A percentile compares a stretch with the other conserved stretches of the same genome.
Evolutionary conservation across 1,140 invertebrate genomes (phyloP).

Genomic region (Aphelenchoides besseyi): DNA sequence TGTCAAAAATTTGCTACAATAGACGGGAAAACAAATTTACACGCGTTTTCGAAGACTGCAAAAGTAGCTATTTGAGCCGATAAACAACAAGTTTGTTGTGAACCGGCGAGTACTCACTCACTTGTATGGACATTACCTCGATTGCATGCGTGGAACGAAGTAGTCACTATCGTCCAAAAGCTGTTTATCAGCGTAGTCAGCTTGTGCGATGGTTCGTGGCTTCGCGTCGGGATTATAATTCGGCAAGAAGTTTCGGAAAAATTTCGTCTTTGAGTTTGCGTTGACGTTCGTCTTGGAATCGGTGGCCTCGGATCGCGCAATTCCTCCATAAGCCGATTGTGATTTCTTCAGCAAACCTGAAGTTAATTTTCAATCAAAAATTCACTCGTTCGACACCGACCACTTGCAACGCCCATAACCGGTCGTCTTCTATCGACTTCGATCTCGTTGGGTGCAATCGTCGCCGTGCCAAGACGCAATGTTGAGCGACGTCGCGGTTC

Average conservation of each 20-base stretch:
- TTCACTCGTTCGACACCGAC: neutral
- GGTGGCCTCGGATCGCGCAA: neutral
- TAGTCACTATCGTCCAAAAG: neutral
- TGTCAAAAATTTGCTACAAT: no score
- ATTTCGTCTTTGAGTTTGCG: neutral
- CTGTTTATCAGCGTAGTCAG: neutral
- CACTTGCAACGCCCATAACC: slow-evolving; percentile 2
- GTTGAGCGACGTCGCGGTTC: slow-evolving; percentile 4
- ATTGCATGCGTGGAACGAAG: neutral
- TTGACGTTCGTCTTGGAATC: neutral
- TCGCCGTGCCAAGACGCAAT: slow-evolving; percentile 11
- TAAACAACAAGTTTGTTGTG: no score
- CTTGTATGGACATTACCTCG: neutral
- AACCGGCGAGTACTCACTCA: no score
- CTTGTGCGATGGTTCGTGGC: neutral
- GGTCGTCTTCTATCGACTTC: neutral
- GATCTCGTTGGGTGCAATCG: neutral
- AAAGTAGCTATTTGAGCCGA: no score
- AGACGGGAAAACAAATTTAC: no score
- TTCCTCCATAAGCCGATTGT: slow-evolving; percentile 4
- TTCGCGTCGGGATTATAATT: neutral
- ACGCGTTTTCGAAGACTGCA: no score
- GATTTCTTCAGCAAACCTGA: slow-evolving; percentile 9
- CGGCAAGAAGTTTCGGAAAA: neutral
- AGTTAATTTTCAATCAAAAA: slow-evolving; percentile 6